phyloP scores from a whole-genome alignment of 2,888 invertebrate genomes.

The Thymelicus acteon region DNA sequence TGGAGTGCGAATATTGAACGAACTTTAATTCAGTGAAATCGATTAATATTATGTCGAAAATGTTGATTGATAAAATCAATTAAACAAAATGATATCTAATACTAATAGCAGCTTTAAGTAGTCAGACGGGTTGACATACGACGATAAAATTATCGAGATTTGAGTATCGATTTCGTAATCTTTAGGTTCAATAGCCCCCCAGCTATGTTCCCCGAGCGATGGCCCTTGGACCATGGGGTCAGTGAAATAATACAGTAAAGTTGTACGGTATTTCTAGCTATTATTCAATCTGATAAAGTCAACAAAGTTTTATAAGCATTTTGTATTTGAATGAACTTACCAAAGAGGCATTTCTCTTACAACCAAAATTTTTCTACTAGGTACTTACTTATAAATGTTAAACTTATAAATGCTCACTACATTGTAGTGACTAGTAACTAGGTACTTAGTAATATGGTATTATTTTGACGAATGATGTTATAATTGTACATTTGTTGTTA shows the following conservation, averaged over 20 bases:
- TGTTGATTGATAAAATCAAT: neutral
- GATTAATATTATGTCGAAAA: neutral
- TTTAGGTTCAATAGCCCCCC: slow-evolving; percentile 28
- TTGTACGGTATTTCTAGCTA: slow-evolving; percentile 2
- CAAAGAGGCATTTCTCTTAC: too few relatives aligned
- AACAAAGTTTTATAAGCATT: neutral
- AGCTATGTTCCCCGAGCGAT: slow-evolving; percentile 20
- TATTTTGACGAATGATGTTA: too few relatives aligned
- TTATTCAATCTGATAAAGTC: neutral
- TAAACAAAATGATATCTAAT: too few relatives aligned
- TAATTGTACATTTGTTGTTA: too few relatives aligned
- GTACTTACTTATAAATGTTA: neutral
- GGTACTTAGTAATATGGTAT: too few relatives aligned
- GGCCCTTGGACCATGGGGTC: slow-evolving; percentile 22
- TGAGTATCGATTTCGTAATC: slow-evolving; percentile 14
- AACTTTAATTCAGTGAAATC: neutral
- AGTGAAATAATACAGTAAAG: neutral
- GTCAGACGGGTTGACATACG: neutral
- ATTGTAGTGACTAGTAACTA: too few relatives aligned
- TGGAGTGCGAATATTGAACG: neutral
- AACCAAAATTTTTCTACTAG: neutral
- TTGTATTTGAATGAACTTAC: neutral
- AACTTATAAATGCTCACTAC: too few relatives aligned
- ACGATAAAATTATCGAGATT: slow-evolving; percentile 20
- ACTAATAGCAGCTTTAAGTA: too few relatives aligned